A percentile compares a stretch with the other conserved stretches of the same genome.
Evolutionary conservation across 2,113 vertebrate genomes (phyloP).

Genomic region (Heterocephalus glaber): DNA sequence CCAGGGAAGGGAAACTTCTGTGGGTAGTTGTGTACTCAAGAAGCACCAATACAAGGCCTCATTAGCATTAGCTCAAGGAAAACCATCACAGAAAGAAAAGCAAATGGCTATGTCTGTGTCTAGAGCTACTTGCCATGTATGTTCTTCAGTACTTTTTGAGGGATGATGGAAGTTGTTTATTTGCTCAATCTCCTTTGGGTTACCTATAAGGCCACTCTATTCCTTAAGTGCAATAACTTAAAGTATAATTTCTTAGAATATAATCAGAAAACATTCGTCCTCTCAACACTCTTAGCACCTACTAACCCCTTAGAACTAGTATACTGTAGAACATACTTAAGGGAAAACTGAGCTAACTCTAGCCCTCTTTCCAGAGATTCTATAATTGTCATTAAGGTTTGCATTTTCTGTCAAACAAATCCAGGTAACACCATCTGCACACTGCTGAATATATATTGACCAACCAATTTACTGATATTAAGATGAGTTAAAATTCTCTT

Average conservation of each 20-base stretch:
- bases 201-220: background rate
- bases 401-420: conserved; percentile 47
- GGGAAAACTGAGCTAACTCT: background rate
- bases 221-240: background rate
- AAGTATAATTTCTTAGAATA: background rate
- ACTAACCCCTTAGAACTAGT: background rate
- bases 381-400: background rate
- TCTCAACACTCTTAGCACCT: background rate
- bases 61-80: background rate
- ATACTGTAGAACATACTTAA: background rate
- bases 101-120: background rate
- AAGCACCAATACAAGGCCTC: background rate
- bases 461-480: background rate
- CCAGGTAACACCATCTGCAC: background rate
- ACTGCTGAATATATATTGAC: background rate
- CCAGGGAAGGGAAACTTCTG: background rate
- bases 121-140: background rate
- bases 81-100: background rate
- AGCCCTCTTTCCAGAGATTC: background rate
- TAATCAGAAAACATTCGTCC: background rate
- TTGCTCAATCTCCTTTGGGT: conserved; percentile 4
- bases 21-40: background rate
- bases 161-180: background rate
- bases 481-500: conserved; percentile 6
- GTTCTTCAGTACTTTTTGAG: background rate